phyloP scores from a whole-genome alignment of 64 coral and sea anemone genomes.

The Acropora yongei region DNA sequence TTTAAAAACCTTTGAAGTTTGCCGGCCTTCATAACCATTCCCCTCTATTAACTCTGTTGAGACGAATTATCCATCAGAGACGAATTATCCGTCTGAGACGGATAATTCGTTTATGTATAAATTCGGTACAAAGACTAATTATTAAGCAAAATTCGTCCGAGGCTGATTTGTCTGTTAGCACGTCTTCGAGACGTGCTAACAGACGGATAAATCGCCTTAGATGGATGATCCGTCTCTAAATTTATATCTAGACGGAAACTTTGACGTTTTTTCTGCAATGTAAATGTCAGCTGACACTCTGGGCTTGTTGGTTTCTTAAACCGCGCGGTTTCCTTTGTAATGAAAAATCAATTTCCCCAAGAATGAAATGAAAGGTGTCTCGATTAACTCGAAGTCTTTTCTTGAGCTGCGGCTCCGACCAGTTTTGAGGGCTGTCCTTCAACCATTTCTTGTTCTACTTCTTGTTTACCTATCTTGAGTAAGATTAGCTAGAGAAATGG shows the following conservation, averaged over 20 bases:
- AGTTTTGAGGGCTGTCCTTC: too few species aligned
- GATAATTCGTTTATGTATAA: neutral
- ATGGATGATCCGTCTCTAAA: neutral
- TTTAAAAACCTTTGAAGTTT: too few species aligned
- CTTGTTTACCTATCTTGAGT: neutral
- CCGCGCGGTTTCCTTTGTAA: neutral
- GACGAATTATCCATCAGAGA: too few species aligned
- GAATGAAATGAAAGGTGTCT: neutral
- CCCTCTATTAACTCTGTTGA: too few species aligned
- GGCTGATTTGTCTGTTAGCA: neutral
- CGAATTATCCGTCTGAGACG: constrained; percentile 6
- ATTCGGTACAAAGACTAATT: neutral
- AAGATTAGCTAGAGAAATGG: neutral
- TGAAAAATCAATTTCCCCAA: neutral
- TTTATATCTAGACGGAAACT: neutral
- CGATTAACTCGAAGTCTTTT: neutral
- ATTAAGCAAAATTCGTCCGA: neutral
- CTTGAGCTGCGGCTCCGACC: too few species aligned
- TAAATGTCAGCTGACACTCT: too few species aligned
- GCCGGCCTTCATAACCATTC: too few species aligned
- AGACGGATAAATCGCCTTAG: neutral
- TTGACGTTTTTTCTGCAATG: neutral
- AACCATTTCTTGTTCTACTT: too few species aligned
- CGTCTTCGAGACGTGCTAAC: neutral
- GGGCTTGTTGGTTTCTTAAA: too few species aligned